These are phyloP conservation scores for Aselliscus stoliczkanus DNA, from an alignment of 2,797 vertebrate species.

Conservation along the genomic window DNA sequence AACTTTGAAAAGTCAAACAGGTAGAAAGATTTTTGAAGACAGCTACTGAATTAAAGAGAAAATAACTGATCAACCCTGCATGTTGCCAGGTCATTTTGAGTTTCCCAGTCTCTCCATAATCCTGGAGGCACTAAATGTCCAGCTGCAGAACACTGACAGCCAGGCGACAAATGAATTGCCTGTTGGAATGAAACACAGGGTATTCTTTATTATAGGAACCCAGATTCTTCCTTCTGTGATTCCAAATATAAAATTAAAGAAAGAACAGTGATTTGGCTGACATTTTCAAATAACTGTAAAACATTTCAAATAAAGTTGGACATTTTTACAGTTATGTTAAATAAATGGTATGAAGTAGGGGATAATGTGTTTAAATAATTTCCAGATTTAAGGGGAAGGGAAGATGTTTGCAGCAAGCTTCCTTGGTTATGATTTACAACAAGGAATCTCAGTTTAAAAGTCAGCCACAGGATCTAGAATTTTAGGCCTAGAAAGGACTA, in stretches of 20 bases:
- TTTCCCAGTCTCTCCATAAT: not conserved
- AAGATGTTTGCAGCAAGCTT: not conserved
- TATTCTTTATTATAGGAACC: not conserved
- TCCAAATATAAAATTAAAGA: conserved; percentile 50
- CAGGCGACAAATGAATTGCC: not conserved
- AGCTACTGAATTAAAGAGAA: not conserved
- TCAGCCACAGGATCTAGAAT: not conserved
- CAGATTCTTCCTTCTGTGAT: conserved; percentile 26
- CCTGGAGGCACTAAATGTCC: not conserved
- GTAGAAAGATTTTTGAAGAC: not conserved
- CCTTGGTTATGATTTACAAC: not conserved
- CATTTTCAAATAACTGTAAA: conserved; percentile 45
- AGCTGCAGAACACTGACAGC: not conserved
- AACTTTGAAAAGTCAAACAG: not conserved
- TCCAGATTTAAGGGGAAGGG: not conserved
- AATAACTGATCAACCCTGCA: not conserved
- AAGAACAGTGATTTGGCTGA: conserved; percentile 47
- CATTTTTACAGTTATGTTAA: not conserved
- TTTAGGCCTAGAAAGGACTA: not conserved
- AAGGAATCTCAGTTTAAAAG: not conserved
- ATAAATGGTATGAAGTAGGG: not conserved
- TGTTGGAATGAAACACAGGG: not conserved
- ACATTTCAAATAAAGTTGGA: conserved; percentile 33
- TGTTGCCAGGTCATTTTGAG: not conserved
- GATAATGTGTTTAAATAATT: not conserved